These are phyloP conservation scores for Pithys albifrons DNA, from an alignment of 2,113 vertebrate species.

Conservation along the genomic window DNA sequence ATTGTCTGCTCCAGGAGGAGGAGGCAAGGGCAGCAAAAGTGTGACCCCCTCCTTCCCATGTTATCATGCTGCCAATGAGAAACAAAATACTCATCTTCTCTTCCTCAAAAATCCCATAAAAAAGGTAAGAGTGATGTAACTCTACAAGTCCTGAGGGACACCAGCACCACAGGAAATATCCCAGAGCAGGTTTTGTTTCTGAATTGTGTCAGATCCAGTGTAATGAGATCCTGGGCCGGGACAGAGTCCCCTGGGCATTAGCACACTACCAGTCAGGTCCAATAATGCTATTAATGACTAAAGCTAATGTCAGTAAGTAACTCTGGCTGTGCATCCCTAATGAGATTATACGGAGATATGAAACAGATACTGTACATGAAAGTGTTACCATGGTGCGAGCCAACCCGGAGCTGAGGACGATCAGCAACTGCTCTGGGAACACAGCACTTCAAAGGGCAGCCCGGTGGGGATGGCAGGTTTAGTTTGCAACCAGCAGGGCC, in stretches of 20 bases:
- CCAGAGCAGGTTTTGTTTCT: background rate
- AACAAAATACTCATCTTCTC: background rate
- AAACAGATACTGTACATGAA: conserved; percentile 11
- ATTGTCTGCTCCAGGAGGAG: background rate
- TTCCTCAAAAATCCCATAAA: background rate
- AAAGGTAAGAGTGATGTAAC: background rate
- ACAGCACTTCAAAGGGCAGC: conserved; percentile 22
- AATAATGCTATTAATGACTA: conserved; percentile 43
- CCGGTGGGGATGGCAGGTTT: background rate
- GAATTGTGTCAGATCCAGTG: fast-evolving
- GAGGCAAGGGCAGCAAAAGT: background rate
- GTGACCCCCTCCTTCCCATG: background rate
- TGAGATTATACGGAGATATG: conserved; percentile 14
- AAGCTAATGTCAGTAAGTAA: conserved; percentile 28
- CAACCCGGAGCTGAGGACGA: background rate
- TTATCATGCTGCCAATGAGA: background rate
- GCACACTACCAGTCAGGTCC: background rate
- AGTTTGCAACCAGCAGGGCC: background rate
- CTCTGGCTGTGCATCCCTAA: conserved; percentile 54
- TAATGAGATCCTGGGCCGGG: background rate
- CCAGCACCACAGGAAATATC: fast-evolving
- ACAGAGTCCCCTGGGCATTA: background rate
- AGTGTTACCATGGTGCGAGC: conserved; percentile 15
- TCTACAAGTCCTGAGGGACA: background rate
- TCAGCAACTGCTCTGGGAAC: conserved; percentile 29